A percentile compares a stretch with the other conserved stretches of the same genome.
These are phyloP conservation scores for Drosophila nigritarsus DNA, from an alignment of 2,888 invertebrate genomes.

Conservation along the genomic window DNA sequence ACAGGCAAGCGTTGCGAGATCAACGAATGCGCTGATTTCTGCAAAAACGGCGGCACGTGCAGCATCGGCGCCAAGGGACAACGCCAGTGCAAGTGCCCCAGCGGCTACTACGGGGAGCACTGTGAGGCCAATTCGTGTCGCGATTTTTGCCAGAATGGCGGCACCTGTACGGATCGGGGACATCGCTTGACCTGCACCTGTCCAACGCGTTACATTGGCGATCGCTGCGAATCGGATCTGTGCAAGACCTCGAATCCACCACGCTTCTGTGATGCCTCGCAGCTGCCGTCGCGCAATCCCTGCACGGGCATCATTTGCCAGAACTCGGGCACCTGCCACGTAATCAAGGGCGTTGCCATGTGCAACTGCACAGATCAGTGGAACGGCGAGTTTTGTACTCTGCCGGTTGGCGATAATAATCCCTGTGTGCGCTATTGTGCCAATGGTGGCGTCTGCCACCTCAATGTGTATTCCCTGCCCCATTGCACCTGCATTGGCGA, in stretches of 20 bases:
- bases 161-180: conserved; percentile 83
- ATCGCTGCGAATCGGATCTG: conserved; percentile 87
- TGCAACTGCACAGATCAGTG: conserved; percentile 87
- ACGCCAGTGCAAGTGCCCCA: conserved; percentile 81
- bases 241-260: conserved; percentile 85
- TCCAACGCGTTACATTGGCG: conserved; percentile 81
- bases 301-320: conserved; percentile 85
- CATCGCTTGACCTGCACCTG: conserved; percentile 81
- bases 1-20: conserved; percentile 88
- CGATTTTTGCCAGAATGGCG: conserved; percentile 86
- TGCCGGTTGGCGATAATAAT: conserved; percentile 87
- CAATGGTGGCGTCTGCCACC: conserved; percentile 87
- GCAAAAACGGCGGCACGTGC: conserved; percentile 86
- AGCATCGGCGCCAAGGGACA: conserved; percentile 83
- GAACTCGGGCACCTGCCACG: conserved; percentile 87
- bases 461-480: conserved; percentile 86
- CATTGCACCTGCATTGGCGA: conserved; percentile 87
- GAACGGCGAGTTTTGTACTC: conserved; percentile 87
- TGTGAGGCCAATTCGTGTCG: conserved; percentile 87
- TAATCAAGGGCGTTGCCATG: conserved; percentile 85
- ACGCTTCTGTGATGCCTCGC: conserved; percentile 80
- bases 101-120: conserved; percentile 83
- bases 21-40: conserved; percentile 87
- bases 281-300: conserved; percentile 80
- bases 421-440: conserved; percentile 87